A percentile compares a stretch with the other conserved stretches of the same genome.
These are phyloP conservation scores for Pedetes capensis DNA, from an alignment of 2,113 vertebrate genomes.

Conservation along the genomic window DNA sequence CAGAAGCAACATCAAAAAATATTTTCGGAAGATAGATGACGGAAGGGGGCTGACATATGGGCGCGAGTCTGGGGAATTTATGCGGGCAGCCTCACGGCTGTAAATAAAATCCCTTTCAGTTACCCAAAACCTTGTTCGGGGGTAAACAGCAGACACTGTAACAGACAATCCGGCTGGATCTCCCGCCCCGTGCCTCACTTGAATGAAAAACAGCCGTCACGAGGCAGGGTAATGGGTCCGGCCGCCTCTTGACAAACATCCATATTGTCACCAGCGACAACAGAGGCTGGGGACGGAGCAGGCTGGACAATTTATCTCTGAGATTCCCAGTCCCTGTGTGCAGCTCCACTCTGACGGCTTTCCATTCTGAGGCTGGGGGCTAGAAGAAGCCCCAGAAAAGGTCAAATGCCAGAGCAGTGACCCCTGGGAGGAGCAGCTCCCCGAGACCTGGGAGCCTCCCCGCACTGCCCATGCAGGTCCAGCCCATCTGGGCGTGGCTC, in stretches of 20 bases:
- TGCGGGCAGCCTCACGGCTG: slow-evolving; percentile 22
- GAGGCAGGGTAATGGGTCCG: slow-evolving; percentile 50
- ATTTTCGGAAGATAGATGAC: slow-evolving; percentile 30
- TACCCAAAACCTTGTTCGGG: slow-evolving; percentile 68
- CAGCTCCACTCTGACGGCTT: background rate
- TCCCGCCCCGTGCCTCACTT: slow-evolving; percentile 33
- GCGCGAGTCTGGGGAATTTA: slow-evolving; percentile 56
- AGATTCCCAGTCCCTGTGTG: background rate
- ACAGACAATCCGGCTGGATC: slow-evolving; percentile 65
- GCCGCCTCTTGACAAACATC: slow-evolving; percentile 62
- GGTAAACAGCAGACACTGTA: slow-evolving; percentile 56
- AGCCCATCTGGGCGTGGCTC: background rate
- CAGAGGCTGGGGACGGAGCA: slow-evolving; percentile 22
- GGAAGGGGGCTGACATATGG: slow-evolving; percentile 35
- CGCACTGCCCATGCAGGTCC: too few relatives aligned
- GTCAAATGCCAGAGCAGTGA: background rate
- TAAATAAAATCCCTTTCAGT: slow-evolving; percentile 77
- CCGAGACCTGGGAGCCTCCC: too few relatives aligned
- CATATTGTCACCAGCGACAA: slow-evolving; percentile 55
- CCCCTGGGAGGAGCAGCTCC: background rate
- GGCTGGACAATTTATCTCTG: slow-evolving; percentile 35
- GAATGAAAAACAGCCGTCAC: slow-evolving; percentile 72
- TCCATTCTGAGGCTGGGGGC: background rate
- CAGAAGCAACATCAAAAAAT: slow-evolving; percentile 52
- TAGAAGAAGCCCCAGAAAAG: background rate